Evolutionary conservation across 2,797 vertebrate genomes (phyloP), one percentile per base, ranked within the genome.

Genomic region (Tolypeutes matacus): DNA sequence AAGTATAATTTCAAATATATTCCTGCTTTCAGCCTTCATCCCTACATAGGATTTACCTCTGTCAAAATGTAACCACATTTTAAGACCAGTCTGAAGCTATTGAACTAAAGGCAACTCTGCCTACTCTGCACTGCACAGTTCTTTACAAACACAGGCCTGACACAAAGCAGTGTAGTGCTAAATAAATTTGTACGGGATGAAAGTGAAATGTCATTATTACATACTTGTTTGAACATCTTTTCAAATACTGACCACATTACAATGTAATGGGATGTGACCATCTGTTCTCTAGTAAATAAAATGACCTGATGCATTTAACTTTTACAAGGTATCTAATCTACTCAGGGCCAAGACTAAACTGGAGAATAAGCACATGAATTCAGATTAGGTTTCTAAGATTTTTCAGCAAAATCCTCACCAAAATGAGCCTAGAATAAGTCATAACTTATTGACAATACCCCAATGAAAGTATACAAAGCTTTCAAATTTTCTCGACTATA

Each of bases 271-370:
- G 51, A 92, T 95, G 67, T 83, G 80, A 62, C 86, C 95, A 97
- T 96, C 83, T 97, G 95, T 91, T 95, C 78, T 64, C 36, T 72
- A 95, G 62, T 88, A 70, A 94, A 95, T 89, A 96, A 94, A 95
- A 95, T 94, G 46, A 94, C 80, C 82, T 85, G 84, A 91, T 89
- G 46, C 51, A 91, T 96, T 96, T 92, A 91, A 73, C 69, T 96
- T 97, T 95, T 81, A 86, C n/a, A 95, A 93, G 29, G 23, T 91
- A 34, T 56, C 78, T 70, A 85, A 87, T 86, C 60, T 73, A 85
- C 29, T 85, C 17, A 91, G 49, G 21, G 56, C 72, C 70, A 91
- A 91, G 78, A 94, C 88, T 92, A 92, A 95, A 62, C 60, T 87
- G 10, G 25, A 18, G 69, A 56, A 70, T n/a, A 72, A 82, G 58